phyloP scores from a whole-genome alignment of 2,113 vertebrate genomes.

The Elachura formosa region DNA sequence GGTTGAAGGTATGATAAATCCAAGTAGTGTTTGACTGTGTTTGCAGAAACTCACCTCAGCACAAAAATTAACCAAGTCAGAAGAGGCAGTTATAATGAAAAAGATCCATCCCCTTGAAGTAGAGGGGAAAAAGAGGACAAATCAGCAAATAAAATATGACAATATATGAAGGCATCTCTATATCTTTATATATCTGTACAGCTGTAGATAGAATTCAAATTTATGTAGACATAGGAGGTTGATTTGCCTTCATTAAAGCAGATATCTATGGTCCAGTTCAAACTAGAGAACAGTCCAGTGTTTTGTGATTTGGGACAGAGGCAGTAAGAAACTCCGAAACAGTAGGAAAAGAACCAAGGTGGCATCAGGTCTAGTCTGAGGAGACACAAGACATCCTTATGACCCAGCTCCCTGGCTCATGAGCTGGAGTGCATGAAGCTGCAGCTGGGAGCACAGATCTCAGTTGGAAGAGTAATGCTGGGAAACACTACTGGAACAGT shows the following conservation, averaged over 20 bases:
- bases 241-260: background rate
- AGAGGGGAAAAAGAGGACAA: background rate
- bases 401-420: background rate
- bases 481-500: background rate
- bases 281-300: background rate
- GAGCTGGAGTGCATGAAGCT: background rate
- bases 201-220: background rate
- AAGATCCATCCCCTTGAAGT: background rate
- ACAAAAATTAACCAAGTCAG: background rate
- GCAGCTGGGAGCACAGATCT: background rate
- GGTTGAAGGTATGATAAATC: background rate
- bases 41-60: background rate
- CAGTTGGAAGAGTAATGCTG: background rate
- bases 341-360: background rate
- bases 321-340: background rate
- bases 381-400: rapidly evolving
- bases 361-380: background rate
- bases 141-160: background rate
- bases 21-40: background rate
- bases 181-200: background rate
- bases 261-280: background rate
- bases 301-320: background rate
- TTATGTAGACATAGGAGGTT: background rate
- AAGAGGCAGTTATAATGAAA: background rate
- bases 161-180: background rate